Evolutionary conservation across 2,888 invertebrate species (phyloP).

Genomic region (Ochropleura leucogaster): DNA sequence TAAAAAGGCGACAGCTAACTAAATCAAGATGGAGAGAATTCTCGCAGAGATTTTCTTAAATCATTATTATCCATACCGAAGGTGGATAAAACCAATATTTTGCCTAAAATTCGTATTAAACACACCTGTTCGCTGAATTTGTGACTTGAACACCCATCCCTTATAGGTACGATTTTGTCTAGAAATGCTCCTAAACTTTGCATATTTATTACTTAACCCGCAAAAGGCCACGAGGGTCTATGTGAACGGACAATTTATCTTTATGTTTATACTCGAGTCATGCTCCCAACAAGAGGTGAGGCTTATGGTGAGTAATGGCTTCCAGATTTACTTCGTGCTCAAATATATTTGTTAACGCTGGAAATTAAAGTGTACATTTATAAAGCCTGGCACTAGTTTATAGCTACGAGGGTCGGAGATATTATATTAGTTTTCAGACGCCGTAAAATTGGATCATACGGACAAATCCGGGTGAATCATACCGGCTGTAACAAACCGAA

Average conservation of each 20-base stretch:
- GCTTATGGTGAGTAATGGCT: constrained; percentile 74
- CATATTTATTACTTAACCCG: constrained; percentile 85
- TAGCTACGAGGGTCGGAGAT: constrained; percentile 47
- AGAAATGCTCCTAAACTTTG: constrained; percentile 84
- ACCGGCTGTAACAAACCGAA: constrained; percentile 15
- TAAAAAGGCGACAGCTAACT: constrained; percentile 31
- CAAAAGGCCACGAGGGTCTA: constrained; percentile 70
- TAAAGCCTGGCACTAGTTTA: constrained; percentile 60
- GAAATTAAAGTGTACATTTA: constrained; percentile 67
- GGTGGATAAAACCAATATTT: constrained; percentile 75
- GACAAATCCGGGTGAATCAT: constrained; percentile 42
- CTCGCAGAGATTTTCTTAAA: constrained; percentile 54
- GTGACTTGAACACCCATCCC: constrained; percentile 79
- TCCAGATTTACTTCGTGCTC: constrained; percentile 67
- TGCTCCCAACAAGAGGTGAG: constrained; percentile 70
- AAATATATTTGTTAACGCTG: constrained; percentile 68
- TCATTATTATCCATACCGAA: constrained; percentile 62
- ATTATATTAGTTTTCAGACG: constrained; percentile 60
- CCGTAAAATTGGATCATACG: constrained; percentile 59
- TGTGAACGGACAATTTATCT: constrained; percentile 73
- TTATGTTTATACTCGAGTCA: constrained; percentile 69
- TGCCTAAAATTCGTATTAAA: constrained; percentile 83
- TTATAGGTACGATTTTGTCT: constrained; percentile 84
- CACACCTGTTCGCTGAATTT: constrained; percentile 82
- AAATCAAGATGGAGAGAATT: constrained; percentile 55